phyloP scores from a whole-genome alignment of 2,113 vertebrate species.

The Lophura nycthemera region DNA sequence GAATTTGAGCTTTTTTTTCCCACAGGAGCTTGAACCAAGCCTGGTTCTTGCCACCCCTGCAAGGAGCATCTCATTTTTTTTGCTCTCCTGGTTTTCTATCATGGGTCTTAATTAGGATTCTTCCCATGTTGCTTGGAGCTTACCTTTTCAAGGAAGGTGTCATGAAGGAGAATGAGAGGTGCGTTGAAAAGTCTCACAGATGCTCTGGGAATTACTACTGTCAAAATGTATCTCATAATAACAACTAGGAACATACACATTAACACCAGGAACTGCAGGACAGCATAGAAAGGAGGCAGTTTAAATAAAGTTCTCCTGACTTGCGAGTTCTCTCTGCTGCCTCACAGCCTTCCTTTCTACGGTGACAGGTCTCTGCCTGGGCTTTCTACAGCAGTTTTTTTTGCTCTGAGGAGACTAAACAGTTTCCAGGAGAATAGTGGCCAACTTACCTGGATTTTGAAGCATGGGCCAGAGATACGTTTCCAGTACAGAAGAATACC shows the following conservation, averaged over 20 bases:
- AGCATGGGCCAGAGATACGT: accelerated
- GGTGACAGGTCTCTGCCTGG: background rate
- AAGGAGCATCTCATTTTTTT: background rate
- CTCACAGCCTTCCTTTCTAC: background rate
- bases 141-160: background rate
- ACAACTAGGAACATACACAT: background rate
- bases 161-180: background rate
- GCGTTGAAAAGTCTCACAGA: background rate
- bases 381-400: background rate
- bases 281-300: background rate
- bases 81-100: background rate
- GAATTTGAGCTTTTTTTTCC: background rate
- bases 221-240: background rate
- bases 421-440: background rate
- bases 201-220: background rate
- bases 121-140: background rate
- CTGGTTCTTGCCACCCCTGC: background rate
- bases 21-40: background rate
- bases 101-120: background rate
- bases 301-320: background rate
- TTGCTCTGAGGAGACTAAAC: background rate
- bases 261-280: background rate
- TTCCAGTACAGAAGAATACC: background rate
- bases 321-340: background rate
- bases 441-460: background rate